phyloP scores from a whole-genome alignment of 2,113 vertebrate species.

The Pelecanus crispus region DNA sequence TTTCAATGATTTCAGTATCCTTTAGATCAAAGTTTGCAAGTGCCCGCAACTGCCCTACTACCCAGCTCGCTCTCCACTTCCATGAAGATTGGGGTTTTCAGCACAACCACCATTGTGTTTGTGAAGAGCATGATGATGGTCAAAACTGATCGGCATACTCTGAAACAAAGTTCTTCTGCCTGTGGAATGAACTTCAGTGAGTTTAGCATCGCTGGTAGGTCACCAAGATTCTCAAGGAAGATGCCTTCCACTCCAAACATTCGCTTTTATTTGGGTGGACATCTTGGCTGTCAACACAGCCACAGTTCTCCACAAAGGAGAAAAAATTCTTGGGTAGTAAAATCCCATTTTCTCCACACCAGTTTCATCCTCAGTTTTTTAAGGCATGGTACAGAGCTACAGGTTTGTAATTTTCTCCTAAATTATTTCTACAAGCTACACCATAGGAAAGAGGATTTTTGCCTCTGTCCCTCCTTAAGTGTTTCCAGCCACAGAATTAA shows the following conservation, averaged over 20 bases:
- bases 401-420: background rate
- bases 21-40: background rate
- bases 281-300: background rate
- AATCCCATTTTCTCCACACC: background rate
- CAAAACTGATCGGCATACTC: background rate
- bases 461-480: background rate
- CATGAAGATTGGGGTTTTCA: background rate
- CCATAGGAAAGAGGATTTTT: background rate
- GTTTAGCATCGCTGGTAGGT: background rate
- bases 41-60: background rate
- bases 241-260: background rate
- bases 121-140: background rate
- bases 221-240: background rate
- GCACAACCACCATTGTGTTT: rapidly evolving
- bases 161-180: background rate
- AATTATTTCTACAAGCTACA: background rate
- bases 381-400: background rate
- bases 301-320: background rate
- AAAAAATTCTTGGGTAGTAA: background rate
- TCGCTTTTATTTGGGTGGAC: background rate
- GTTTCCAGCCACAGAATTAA: background rate
- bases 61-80: background rate
- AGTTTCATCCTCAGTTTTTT: background rate
- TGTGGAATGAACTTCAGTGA: background rate
- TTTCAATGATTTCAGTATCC: background rate